These are phyloP conservation scores for Alauda arvensis DNA, from an alignment of 2,797 vertebrate species.

Conservation along the genomic window DNA sequence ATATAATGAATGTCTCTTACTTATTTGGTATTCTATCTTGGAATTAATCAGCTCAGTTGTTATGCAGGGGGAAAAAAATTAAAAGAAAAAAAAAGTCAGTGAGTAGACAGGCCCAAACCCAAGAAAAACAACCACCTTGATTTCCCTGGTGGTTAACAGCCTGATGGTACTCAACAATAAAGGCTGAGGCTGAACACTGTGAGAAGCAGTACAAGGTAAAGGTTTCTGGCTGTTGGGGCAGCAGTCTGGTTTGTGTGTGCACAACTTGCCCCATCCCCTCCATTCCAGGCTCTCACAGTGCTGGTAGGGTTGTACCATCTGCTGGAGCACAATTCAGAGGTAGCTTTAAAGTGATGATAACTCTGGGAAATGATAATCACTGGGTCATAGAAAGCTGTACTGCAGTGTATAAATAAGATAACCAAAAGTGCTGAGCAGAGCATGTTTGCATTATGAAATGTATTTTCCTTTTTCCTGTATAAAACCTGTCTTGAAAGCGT, in stretches of 20 bases:
- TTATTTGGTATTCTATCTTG: conserved; percentile 62
- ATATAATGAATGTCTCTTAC: conserved; percentile 64
- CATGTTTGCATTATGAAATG: conserved; percentile 75
- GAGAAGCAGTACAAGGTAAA: conserved; percentile 41
- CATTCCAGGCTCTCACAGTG: conserved; percentile 46
- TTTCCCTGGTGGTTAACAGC: conserved; percentile 48
- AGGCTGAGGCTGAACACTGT: conserved; percentile 16
- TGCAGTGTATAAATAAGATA: conserved; percentile 79
- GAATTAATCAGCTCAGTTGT: conserved; percentile 66
- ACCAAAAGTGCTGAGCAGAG: conserved; percentile 76
- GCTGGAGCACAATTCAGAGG: conserved; percentile 68
- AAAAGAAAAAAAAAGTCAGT: neutral
- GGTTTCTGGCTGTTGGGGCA: conserved; percentile 45
- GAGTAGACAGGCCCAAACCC: neutral
- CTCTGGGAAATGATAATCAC: conserved; percentile 77
- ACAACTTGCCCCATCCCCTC: conserved; percentile 13
- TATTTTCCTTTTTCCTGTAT: conserved; percentile 69
- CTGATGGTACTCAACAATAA: conserved; percentile 23
- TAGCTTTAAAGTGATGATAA: conserved; percentile 74
- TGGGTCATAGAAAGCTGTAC: conserved; percentile 73
- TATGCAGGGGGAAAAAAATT: neutral
- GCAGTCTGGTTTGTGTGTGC: neutral
- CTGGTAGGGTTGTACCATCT: conserved; percentile 65
- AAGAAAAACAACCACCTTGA: conserved; percentile 46
- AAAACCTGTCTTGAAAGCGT: conserved; percentile 69